Evolutionary conservation across 2,797 vertebrate species (phyloP).

Genomic region (Spatula clypeata): DNA sequence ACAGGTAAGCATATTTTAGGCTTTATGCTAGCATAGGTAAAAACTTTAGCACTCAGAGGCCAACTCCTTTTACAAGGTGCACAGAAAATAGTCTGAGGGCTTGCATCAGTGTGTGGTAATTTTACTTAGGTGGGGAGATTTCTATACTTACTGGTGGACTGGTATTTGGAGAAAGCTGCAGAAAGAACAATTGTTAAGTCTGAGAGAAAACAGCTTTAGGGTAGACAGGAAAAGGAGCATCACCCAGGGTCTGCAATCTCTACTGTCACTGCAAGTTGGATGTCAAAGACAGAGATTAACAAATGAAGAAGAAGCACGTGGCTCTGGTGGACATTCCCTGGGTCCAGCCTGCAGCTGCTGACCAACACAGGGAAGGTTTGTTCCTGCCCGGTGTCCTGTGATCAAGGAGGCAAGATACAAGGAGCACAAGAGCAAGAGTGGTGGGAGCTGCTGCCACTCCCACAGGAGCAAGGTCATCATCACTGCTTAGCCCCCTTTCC

Average conservation of each 20-base stretch:
- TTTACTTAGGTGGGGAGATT: background rate
- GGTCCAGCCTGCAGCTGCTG: background rate
- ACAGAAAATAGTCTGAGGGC: background rate
- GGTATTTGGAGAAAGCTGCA: background rate
- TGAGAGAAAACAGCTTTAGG: background rate
- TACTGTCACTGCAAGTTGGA: rapidly evolving
- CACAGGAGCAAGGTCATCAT: background rate
- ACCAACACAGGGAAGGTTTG: background rate
- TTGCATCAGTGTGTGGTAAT: background rate
- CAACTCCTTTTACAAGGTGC: background rate
- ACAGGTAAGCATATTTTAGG: background rate
- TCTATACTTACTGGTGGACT: background rate
- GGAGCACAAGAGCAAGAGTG: rapidly evolving
- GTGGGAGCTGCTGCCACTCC: background rate
- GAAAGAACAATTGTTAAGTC: background rate
- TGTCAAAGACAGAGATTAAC: background rate
- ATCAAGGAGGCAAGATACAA: background rate
- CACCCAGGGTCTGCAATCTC: background rate
- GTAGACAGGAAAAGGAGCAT: background rate
- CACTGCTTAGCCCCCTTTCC: background rate
- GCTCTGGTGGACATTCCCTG: background rate
- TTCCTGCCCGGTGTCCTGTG: background rate
- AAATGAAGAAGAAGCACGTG: background rate
- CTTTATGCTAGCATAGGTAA: rapidly evolving
- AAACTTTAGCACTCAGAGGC: background rate